These are phyloP conservation scores for Etheostoma cragini DNA, from an alignment of 2,113 vertebrate species.

Conservation along the genomic window DNA sequence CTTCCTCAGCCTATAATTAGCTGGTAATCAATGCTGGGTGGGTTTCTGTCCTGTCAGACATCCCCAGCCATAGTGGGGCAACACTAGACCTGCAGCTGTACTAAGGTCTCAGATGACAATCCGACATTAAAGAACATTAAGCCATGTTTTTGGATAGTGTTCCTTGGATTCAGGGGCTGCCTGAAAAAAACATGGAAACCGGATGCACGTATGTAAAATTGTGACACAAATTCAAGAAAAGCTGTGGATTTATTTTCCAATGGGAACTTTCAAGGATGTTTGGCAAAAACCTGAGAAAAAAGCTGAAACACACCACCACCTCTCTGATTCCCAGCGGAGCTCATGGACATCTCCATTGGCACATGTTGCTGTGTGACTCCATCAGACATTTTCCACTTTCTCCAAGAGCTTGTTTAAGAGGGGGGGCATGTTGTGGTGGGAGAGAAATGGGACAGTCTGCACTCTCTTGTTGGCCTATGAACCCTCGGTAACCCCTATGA, in stretches of 20 bases:
- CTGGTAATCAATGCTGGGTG: conserved; percentile 84
- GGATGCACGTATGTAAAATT: neutral
- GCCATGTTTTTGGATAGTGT: conserved; percentile 34
- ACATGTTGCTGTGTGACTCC: conserved; percentile 47
- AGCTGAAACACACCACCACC: neutral
- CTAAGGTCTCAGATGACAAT: conserved; percentile 62
- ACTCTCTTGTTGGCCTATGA: conserved; percentile 70
- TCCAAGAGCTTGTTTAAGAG: conserved; percentile 58
- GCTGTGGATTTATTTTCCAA: neutral
- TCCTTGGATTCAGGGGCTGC: neutral
- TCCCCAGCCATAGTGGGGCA: conserved; percentile 59
- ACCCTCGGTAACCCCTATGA: conserved; percentile 71
- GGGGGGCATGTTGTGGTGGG: conserved; percentile 31
- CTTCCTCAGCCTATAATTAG: conserved; percentile 87
- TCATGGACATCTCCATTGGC: conserved; percentile 46
- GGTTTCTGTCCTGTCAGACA: conserved; percentile 71
- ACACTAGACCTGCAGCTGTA: conserved; percentile 71
- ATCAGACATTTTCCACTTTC: conserved; percentile 62
- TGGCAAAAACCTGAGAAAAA: neutral
- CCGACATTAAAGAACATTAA: conserved; percentile 58
- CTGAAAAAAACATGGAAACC: conserved; percentile 19
- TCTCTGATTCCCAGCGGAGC: conserved; percentile 2
- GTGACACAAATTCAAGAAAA: neutral
- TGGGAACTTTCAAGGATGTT: neutral
- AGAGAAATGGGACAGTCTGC: conserved; percentile 57